Base-by-base conservation (phyloP, 2,888 invertebrate species). In the Caradrina kadenii region DNA sequence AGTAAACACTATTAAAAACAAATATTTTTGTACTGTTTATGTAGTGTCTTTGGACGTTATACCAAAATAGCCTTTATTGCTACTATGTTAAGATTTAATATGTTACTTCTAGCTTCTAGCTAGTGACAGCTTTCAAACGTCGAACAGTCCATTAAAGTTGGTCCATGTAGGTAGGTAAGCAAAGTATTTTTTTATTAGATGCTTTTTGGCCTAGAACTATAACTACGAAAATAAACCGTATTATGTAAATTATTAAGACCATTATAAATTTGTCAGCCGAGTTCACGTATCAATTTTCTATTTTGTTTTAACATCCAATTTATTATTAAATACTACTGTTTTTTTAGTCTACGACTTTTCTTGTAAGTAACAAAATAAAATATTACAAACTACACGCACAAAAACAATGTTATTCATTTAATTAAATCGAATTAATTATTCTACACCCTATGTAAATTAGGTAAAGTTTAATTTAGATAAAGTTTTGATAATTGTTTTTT, bases 61-160 rank as follows among this genome's bases (percentile, higher is more conserved):
- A 31, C 17, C 45, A 63, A 73, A 52, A 49, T 49, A 52, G 52
- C 63, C 22, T 69, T 73, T 45, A 69, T 22, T 26, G 17, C 64
- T 63, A 48, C 45, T 73, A 52, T n/a, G 13, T 21, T 48, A 11
- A 64, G 17, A n/a, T 19, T 35, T 52, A 52, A 35, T 0, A 0
- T 13, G 6, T 15, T 17, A 11, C 3, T 35, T 17, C 42, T 42
- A 42, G n/a, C 15, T 42, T 13, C 15, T 17, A 45, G 45, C 17
- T 45, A 45, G 45, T 5, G 45, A 45, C 13, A 22, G 21, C 21
- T 56, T 56, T 39, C 15, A 42, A 13, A 26, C 26, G 17, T 31
- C 50, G 13, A 26, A 10, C n/a, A 49, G 4, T 22, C 11, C 26
- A 35, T 17, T 63, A 19, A 59, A 48, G 13, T 62, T 13, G 21